Evolutionary conservation across 2,888 invertebrate species (phyloP).

Genomic region (Apodemia duryi): DNA sequence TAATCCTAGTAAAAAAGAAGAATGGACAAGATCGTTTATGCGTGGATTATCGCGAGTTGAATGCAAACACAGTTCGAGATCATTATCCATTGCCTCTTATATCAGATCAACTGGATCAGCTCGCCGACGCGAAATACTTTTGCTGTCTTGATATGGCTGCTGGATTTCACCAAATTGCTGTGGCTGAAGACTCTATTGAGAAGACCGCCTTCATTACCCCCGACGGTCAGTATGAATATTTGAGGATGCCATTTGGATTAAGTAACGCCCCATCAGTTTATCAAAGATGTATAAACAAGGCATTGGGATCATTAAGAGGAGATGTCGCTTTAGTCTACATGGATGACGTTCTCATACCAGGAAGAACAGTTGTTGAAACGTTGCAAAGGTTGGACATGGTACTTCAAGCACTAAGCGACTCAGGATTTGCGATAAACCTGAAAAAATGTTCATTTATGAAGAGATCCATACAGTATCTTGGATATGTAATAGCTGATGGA

Average conservation of each 20-base stretch:
- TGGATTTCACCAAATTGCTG: constrained; percentile 34
- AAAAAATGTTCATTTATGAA: constrained; percentile 25
- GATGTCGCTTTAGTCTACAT: constrained; percentile 17
- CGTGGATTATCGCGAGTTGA: constrained; percentile 34
- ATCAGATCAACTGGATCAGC: constrained; percentile 20
- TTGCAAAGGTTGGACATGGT: constrained; percentile 19
- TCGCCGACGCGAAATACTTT: constrained; percentile 28
- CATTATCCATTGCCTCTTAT: constrained; percentile 29
- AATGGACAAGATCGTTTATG: constrained; percentile 29
- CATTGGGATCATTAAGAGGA: constrained; percentile 23
- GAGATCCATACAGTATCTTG: constrained; percentile 17
- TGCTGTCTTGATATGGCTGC: constrained; percentile 33
- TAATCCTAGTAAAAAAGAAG: constrained; percentile 27
- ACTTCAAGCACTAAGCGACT: constrained; percentile 3
- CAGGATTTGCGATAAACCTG: constrained; percentile 24
- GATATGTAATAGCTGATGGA: constrained; percentile 20
- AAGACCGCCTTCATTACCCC: constrained; percentile 24
- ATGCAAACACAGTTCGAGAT: constrained; percentile 33
- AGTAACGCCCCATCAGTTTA: constrained; percentile 40
- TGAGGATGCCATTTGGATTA: constrained; percentile 24
- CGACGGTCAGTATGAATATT: constrained; percentile 25
- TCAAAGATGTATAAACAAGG: constrained; percentile 36
- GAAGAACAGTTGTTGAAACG: constrained; percentile 13
- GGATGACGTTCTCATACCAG: constrained; percentile 26
- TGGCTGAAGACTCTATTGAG: constrained; percentile 24